Evolutionary conservation across 64 coral and sea anemone genomes (phyloP), one percentile per base, ranked within the genome.

Genomic region (Hydrozoanthus tunicans): DNA sequence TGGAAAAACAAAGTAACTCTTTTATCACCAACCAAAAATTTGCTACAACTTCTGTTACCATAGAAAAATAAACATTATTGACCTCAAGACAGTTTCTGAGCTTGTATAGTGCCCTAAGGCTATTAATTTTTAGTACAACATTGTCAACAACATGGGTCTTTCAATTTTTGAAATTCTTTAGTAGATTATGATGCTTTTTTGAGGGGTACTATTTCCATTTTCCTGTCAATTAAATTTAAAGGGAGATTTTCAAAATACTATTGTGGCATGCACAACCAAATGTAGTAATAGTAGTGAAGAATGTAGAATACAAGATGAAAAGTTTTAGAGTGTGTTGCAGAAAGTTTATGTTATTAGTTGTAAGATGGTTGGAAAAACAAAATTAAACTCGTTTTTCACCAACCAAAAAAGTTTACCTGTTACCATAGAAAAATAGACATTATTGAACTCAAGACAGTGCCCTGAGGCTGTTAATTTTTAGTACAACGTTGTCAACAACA

Each of bases 31-130:
- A 26, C 70, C 27, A 2, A 27, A 26, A n/a, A 7, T 23, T 72
- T n/a, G 6, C 70, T 20, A 20, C 20, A 20, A 20, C 20, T 20
- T 20, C 27, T 72, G 5, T 72, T 72, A 72, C 27, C 27, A 72
- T 72, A 72, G 70, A 72, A 10, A 64, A 64, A 64, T 72, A 70
- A 70, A 70, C 68, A 70, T 70, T 70, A 70, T 70, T 70, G 68
- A 25, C 1, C 25, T 70, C 68, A 70, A 70, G 17, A 70, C 68
- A 70, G 17, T 70, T 20, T 20, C 20, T 20, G 20, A 20, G 20
- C 20, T 20, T 20, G 20, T 20, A 20, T 20, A 20, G 20, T 20
- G 32, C 25, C 2, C 68, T 25, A 15, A 70, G 68, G 17, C 25
- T 70, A 5, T 70, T 15, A 15, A 15, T 70, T 0, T 70, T 70